Percentiles rank a stretch among this genome's conserved stretches.
Evolutionary conservation across 2,797 vertebrate genomes (phyloP).

Genomic region (Poliocrania exsul): DNA sequence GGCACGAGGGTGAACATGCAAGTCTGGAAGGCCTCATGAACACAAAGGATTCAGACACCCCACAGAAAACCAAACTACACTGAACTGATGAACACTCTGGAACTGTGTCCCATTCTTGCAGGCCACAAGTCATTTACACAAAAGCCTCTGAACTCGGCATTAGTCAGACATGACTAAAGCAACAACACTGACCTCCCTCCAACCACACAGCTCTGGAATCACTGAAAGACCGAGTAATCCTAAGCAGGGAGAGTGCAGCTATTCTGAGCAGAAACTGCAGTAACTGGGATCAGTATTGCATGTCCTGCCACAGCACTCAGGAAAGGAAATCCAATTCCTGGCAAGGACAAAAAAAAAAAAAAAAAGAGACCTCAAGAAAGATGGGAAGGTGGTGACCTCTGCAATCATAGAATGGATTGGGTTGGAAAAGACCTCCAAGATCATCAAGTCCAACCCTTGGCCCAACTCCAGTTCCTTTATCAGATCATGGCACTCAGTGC

Average conservation of each 20-base stretch:
- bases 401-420: background rate
- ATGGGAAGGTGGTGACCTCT: background rate
- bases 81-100: background rate
- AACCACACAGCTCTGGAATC: background rate
- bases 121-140: background rate
- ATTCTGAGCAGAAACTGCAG: background rate
- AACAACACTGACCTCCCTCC: background rate
- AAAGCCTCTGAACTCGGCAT: background rate
- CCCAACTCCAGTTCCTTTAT: too few relatives aligned
- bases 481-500: too few relatives aligned
- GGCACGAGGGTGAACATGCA: background rate
- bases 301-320: background rate
- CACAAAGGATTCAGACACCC: background rate
- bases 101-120: background rate
- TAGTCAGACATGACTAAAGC: background rate
- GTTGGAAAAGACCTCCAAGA: too few relatives aligned
- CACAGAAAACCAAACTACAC: background rate
- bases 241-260: background rate
- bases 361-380: background rate
- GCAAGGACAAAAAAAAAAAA: background rate
- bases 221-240: background rate
- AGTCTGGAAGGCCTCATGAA: background rate
- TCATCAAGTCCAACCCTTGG: too few relatives aligned
- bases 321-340: background rate
- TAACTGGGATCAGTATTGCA: background rate